Evolutionary conservation across 2,888 invertebrate genomes (phyloP).

Genomic region (Eupeodes latifasciatus): DNA sequence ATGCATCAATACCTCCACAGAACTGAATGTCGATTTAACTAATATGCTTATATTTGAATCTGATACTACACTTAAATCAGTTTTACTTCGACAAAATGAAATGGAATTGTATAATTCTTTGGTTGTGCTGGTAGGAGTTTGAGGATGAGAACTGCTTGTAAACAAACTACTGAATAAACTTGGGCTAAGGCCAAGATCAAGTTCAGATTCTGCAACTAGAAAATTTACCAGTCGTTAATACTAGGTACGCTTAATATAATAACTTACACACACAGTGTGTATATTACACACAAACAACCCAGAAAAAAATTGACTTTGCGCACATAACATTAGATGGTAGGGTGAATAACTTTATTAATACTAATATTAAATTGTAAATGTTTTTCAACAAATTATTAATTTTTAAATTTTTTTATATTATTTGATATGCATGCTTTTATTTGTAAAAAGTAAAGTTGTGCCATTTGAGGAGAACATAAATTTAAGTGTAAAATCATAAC

Average conservation of each 20-base stretch:
- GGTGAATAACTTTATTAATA: background rate
- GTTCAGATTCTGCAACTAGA: background rate
- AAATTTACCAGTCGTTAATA: constrained; percentile 3
- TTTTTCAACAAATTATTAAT: background rate
- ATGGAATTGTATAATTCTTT: constrained; percentile 1
- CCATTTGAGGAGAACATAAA: background rate
- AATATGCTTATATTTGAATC: constrained; percentile 16
- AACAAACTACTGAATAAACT: constrained; percentile 1
- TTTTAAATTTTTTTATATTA: background rate
- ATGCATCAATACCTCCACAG: background rate
- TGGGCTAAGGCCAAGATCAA: background rate
- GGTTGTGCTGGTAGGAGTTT: background rate
- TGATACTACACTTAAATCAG: background rate
- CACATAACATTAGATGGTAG: background rate
- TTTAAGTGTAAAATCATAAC: constrained; percentile 3
- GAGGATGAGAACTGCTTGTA: background rate
- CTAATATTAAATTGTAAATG: background rate
- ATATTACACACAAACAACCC: constrained; percentile 5
- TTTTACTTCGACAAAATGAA: background rate
- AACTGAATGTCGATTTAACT: constrained; percentile 30
- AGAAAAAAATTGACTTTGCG: background rate
- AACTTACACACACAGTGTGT: background rate
- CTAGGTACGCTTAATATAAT: background rate
- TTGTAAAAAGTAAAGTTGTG: constrained; percentile 1
- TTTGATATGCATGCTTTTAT: background rate